Conservation (phyloP, 2,113 vertebrate species). For the Apistogramma diplotaenia region DNA sequence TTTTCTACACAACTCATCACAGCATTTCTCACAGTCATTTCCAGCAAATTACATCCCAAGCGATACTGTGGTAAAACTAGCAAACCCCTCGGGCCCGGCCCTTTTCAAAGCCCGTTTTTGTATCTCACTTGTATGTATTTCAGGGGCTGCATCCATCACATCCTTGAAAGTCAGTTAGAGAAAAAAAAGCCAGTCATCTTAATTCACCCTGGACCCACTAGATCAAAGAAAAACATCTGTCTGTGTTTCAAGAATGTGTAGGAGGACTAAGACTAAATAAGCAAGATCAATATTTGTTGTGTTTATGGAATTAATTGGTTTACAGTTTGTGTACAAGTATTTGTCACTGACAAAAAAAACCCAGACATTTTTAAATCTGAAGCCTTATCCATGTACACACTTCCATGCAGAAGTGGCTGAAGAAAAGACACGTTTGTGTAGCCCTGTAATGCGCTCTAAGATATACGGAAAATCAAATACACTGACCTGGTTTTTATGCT, state of each 20-base stretch:
- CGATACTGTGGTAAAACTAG: neutral
- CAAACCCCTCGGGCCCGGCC: neutral
- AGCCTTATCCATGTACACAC: neutral
- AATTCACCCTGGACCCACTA: neutral
- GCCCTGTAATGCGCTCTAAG: neutral
- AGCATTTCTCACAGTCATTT: neutral
- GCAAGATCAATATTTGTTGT: neutral
- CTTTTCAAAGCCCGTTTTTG: constrained; percentile 4
- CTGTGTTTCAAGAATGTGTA: neutral
- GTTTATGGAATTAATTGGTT: neutral
- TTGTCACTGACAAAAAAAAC: neutral
- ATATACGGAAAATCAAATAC: neutral
- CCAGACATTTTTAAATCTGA: neutral
- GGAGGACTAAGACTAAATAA: neutral
- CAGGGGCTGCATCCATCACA: neutral
- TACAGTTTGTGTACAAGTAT: neutral
- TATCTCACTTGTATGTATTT: neutral
- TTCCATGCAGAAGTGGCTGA: neutral
- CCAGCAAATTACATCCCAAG: neutral
- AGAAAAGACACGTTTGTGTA: neutral
- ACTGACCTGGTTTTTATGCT: neutral
- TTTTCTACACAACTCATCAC: neutral
- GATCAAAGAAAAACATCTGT: neutral
- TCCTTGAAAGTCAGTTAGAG: neutral
- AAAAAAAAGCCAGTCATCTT: neutral